Percentiles rank a stretch among this genome's conserved stretches.
These are phyloP conservation scores for Cardinalis cardinalis DNA, from an alignment of 2,113 vertebrate genomes.

Conservation along the genomic window DNA sequence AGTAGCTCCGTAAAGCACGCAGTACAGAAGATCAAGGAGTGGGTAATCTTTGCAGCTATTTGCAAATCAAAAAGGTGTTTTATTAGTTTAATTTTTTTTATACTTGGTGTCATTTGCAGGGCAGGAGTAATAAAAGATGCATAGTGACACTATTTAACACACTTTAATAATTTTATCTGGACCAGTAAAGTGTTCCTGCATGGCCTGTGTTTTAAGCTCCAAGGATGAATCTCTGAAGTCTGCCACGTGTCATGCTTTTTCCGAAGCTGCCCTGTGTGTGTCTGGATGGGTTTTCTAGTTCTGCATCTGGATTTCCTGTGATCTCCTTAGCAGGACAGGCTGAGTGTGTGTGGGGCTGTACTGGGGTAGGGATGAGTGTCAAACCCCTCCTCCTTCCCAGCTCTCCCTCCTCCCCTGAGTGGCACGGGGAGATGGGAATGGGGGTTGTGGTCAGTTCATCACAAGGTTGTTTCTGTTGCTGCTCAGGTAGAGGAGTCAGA, in stretches of 20 bases:
- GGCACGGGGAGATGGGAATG: background rate
- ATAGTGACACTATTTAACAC: background rate
- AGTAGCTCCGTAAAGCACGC: background rate
- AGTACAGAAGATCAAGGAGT: background rate
- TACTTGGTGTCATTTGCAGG: background rate
- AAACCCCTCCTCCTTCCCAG: background rate
- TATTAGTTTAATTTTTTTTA: background rate
- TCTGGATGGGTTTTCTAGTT: background rate
- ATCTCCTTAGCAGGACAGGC: background rate
- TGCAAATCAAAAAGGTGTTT: background rate
- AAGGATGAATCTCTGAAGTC: background rate
- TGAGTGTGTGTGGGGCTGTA: background rate
- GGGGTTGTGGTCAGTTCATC: background rate
- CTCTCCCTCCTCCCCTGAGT: background rate
- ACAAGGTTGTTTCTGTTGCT: background rate
- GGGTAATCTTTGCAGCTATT: background rate
- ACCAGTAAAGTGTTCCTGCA: background rate
- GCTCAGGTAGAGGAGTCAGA: background rate
- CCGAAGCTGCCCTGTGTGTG: background rate
- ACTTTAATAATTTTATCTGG: background rate
- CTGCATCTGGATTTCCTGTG: background rate
- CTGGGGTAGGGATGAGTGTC: background rate
- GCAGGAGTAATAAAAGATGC: background rate
- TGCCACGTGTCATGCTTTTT: background rate
- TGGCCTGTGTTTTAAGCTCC: background rate